These are phyloP conservation scores for Lampropteryx suffumata DNA, from an alignment of 2,888 invertebrate genomes.

Conservation along the genomic window DNA sequence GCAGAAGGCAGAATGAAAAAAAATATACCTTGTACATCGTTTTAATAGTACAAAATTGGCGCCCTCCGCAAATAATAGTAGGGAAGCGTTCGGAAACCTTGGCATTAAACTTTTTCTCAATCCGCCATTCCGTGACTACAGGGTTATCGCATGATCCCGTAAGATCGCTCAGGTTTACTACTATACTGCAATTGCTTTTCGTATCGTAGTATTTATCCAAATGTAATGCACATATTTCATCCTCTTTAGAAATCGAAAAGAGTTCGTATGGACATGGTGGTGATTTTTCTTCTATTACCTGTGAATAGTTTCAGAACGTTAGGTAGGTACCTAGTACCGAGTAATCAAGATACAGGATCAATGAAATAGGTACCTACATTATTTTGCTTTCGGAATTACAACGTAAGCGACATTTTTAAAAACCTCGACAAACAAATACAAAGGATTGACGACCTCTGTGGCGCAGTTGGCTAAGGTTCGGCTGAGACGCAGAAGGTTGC, in stretches of 20 bases:
- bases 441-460: too few species aligned
- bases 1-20: too few species aligned
- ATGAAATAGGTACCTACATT: too few species aligned
- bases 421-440: too few species aligned
- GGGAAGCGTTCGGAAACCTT: constrained; percentile 35
- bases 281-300: constrained; percentile 56
- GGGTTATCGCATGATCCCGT: constrained; percentile 54
- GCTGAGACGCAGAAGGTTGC: too few species aligned
- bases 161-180: constrained; percentile 43
- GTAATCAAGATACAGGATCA: too few species aligned
- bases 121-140: constrained; percentile 50
- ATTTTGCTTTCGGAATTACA: too few species aligned
- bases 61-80: constrained; percentile 47
- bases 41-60: constrained; percentile 52
- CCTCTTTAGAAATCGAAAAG: constrained; percentile 42
- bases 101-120: constrained; percentile 33
- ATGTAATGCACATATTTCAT: constrained; percentile 46
- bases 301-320: constrained; percentile 29
- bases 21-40: constrained; percentile 53
- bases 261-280: constrained; percentile 61
- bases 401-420: too few species aligned
- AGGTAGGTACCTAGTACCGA: constrained; percentile 1
- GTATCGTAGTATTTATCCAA: constrained; percentile 24
- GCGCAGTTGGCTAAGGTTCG: too few species aligned
- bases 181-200: constrained; percentile 37